These are phyloP conservation scores for Armadillidium nasatum DNA, from an alignment of 1,140 invertebrate species.

Conservation along the genomic window DNA sequence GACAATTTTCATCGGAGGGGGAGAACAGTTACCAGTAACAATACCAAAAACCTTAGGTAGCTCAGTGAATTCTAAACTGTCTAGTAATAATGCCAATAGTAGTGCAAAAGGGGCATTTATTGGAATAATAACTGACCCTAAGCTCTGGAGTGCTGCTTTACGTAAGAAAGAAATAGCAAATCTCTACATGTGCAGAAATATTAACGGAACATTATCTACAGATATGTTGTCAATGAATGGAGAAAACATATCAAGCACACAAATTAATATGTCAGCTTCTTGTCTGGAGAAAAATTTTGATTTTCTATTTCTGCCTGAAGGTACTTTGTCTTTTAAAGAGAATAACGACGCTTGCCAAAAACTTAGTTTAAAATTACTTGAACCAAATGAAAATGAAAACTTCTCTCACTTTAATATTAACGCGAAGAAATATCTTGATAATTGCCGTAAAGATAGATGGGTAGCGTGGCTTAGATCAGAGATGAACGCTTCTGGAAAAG, in stretches of 20 bases:
- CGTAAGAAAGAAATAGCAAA: background rate
- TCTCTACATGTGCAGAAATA: too few relatives aligned
- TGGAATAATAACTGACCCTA: background rate
- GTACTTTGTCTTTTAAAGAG: background rate
- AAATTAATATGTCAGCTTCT: too few relatives aligned
- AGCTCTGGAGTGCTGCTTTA: background rate
- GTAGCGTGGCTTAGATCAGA: background rate
- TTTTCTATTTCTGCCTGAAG: too few relatives aligned
- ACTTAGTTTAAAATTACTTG: background rate
- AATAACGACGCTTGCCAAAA: background rate
- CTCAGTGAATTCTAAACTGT: too few relatives aligned
- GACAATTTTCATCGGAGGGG: background rate
- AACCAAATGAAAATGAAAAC: background rate
- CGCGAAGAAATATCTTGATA: background rate
- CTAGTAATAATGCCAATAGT: background rate
- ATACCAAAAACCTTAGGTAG: background rate
- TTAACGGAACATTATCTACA: too few relatives aligned
- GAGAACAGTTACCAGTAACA: background rate
- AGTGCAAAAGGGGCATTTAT: background rate
- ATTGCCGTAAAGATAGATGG: background rate
- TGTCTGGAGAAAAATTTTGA: too few relatives aligned
- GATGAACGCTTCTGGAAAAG: background rate
- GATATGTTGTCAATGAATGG: too few relatives aligned
- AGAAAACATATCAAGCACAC: too few relatives aligned
- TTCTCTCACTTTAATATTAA: background rate